phyloP scores from a whole-genome alignment of 1,140 invertebrate species.

The Hydropsyche tenuis region DNA sequence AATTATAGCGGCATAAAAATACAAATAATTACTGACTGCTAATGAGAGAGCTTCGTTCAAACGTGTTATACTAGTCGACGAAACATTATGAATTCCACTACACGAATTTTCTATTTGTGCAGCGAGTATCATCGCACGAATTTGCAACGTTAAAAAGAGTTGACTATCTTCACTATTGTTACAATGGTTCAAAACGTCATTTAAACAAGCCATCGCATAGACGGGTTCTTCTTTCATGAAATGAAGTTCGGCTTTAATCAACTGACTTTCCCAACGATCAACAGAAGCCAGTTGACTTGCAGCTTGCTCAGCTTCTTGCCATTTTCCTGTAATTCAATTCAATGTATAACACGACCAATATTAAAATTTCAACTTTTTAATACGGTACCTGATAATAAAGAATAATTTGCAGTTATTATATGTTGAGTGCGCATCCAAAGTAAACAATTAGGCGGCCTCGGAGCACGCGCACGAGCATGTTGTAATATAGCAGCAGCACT shows the following conservation, averaged over 20 bases:
- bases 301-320: conserved; percentile 76
- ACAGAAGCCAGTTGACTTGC: conserved; percentile 76
- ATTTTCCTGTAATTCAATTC: conserved; percentile 65
- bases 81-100: conserved; percentile 60
- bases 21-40: conserved; percentile 74
- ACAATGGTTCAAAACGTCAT: conserved; percentile 65
- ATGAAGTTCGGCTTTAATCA: conserved; percentile 71
- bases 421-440: conserved; percentile 49
- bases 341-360: too few species aligned
- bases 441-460: conserved; percentile 41
- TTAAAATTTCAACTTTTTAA: conserved; percentile 13
- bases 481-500: conserved; percentile 42
- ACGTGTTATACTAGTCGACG: conserved; percentile 64
- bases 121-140: conserved; percentile 73
- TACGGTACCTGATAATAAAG: conserved; percentile 40
- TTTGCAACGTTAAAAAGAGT: conserved; percentile 65
- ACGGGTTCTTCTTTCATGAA: conserved; percentile 72
- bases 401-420: conserved; percentile 44
- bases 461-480: conserved; percentile 38
- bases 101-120: conserved; percentile 73
- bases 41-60: conserved; percentile 75
- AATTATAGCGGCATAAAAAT: conserved; percentile 76
- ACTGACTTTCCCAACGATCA: conserved; percentile 72
- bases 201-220: conserved; percentile 66
- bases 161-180: conserved; percentile 61